Percentiles rank a stretch among this genome's conserved stretches.
Evolutionary conservation across 2,113 vertebrate genomes (phyloP).

Genomic region (Coracopsis vasa): DNA sequence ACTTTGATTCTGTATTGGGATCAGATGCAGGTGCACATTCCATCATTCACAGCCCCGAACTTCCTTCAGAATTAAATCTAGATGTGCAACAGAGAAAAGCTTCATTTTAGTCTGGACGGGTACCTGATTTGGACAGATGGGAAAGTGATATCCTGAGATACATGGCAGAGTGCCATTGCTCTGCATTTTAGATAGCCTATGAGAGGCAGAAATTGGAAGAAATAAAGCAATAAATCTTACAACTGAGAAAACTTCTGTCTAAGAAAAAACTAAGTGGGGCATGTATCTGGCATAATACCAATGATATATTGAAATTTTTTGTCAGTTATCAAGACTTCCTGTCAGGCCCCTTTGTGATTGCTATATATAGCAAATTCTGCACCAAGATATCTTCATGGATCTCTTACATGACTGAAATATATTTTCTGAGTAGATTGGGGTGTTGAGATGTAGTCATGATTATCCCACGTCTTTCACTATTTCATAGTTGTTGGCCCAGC

Average conservation of each 20-base stretch:
- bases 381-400: background rate
- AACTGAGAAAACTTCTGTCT: background rate
- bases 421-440: background rate
- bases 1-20: background rate
- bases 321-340: background rate
- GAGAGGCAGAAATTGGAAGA: background rate
- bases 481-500: background rate
- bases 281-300: background rate
- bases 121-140: background rate
- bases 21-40: background rate
- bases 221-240: background rate
- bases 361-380: background rate
- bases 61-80: background rate
- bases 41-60: background rate
- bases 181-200: background rate
- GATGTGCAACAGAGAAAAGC: background rate
- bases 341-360: background rate
- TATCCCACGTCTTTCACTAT: background rate
- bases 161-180: background rate
- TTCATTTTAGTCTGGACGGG: background rate
- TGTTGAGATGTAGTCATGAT: background rate
- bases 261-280: background rate
- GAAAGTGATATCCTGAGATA: background rate
- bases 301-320: background rate
- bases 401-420: background rate